Evolutionary conservation across 2,888 invertebrate genomes (phyloP).

Genomic region (Acrobasis suavella): DNA sequence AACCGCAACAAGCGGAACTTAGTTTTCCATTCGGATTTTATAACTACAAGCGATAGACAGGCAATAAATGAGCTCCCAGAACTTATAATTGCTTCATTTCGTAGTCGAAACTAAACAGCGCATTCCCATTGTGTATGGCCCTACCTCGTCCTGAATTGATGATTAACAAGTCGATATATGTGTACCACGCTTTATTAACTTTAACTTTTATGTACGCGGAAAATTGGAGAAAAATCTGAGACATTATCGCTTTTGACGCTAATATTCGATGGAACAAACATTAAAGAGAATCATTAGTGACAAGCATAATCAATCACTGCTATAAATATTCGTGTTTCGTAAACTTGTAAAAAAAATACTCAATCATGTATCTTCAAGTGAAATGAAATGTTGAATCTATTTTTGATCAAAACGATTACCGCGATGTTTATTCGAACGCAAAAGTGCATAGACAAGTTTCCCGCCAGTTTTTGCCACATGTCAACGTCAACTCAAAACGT

Average conservation of each 20-base stretch:
- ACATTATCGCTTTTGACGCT: slow-evolving; percentile 18
- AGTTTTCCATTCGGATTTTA: slow-evolving; percentile 71
- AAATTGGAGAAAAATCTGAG: slow-evolving; percentile 14
- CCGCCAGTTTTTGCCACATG: slow-evolving; percentile 56
- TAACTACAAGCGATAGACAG: slow-evolving; percentile 74
- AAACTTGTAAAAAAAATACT: slow-evolving; percentile 1
- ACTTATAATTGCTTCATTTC: slow-evolving; percentile 82
- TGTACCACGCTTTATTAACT: slow-evolving; percentile 8
- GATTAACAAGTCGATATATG: slow-evolving; percentile 11
- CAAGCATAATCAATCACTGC: slow-evolving; percentile 14
- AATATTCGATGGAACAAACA: slow-evolving; percentile 19
- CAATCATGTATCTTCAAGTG: not conserved
- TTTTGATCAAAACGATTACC: slow-evolving; percentile 27
- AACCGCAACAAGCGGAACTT: slow-evolving; percentile 62
- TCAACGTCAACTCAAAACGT: slow-evolving; percentile 40
- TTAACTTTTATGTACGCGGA: slow-evolving; percentile 22
- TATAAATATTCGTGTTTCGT: slow-evolving; percentile 18
- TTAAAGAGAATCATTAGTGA: slow-evolving; percentile 20
- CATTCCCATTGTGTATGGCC: slow-evolving; percentile 48
- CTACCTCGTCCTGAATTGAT: slow-evolving; percentile 17
- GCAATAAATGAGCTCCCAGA: slow-evolving; percentile 76
- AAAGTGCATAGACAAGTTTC: slow-evolving; percentile 71
- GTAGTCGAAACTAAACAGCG: slow-evolving; percentile 57
- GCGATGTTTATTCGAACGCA: slow-evolving; percentile 47
- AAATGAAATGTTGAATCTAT: slow-evolving; percentile 19